Evolutionary conservation across 2,113 vertebrate genomes (phyloP).

Genomic region (Scolopax mira): DNA sequence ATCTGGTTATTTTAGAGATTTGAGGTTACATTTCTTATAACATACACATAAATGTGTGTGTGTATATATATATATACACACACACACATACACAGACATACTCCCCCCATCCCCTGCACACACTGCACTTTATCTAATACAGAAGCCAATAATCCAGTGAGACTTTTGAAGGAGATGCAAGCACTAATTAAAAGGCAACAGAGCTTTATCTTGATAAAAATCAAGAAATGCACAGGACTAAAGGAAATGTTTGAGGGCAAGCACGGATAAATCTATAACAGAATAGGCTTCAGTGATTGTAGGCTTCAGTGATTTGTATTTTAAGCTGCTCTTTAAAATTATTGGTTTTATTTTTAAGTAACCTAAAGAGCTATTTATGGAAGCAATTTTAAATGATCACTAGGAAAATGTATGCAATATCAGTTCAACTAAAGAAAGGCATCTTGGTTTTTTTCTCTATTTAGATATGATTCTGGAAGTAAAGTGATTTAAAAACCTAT

Average conservation of each 20-base stretch:
- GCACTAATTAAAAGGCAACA: neutral
- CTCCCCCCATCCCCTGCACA: fast-evolving
- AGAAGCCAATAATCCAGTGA: neutral
- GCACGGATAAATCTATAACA: neutral
- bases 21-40: neutral
- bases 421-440: neutral
- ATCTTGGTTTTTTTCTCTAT: neutral
- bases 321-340: neutral
- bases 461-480: neutral
- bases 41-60: neutral
- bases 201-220: neutral
- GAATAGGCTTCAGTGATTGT: neutral
- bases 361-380: neutral
- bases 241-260: neutral
- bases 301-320: neutral
- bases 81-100: neutral
- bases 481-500: neutral
- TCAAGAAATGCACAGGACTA: neutral
- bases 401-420: neutral
- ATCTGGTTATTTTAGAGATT: neutral
- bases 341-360: neutral
- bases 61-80: neutral
- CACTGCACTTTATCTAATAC: neutral
- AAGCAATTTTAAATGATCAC: neutral
- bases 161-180: neutral